Conservation (phyloP, 92 coral and sea anemone genomes). For the Umimayanthus kanabou region DNA sequence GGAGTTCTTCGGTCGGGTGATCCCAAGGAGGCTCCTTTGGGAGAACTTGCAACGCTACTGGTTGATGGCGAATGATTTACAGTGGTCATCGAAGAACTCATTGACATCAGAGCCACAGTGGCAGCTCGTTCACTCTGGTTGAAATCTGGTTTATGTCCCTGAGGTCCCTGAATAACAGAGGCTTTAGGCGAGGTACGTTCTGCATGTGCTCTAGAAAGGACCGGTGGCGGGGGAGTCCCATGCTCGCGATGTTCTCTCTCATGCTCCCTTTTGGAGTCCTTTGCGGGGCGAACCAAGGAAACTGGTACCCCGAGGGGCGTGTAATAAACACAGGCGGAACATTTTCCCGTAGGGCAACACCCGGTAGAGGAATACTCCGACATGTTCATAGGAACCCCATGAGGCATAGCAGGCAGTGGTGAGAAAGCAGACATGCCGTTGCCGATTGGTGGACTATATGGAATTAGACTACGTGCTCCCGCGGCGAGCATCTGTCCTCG, state of each 20-base stretch:
- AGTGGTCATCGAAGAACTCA: conserved; percentile 56
- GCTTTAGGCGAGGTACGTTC: conserved; percentile 53
- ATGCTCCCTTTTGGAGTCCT: conserved; percentile 57
- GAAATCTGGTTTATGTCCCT: conserved; percentile 60
- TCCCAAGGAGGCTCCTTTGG: not conserved
- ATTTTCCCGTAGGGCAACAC: conserved; percentile 72
- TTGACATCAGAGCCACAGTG: conserved; percentile 79
- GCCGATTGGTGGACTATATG: conserved; percentile 61
- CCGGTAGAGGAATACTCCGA: conserved; percentile 70
- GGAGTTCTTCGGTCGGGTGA: conserved; percentile 40
- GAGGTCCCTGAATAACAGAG: conserved; percentile 51
- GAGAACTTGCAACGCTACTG: conserved; percentile 14
- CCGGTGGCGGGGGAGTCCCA: conserved; percentile 46
- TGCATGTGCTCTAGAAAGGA: conserved; percentile 1
- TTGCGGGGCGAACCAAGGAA: conserved; percentile 47
- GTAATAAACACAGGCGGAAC: conserved; percentile 83
- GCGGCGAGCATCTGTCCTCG: conserved; percentile 72
- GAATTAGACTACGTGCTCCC: conserved; percentile 59
- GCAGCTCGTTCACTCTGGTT: conserved; percentile 81
- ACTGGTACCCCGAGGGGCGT: conserved; percentile 74
- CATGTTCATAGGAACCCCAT: conserved; percentile 67
- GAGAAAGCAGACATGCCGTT: conserved; percentile 78
- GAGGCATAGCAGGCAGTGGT: conserved; percentile 75
- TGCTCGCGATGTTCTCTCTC: conserved; percentile 41
- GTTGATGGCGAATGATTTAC: conserved; percentile 22